A percentile compares a stretch with the other conserved stretches of the same genome.
These are phyloP conservation scores for Drosophila incognita DNA, from an alignment of 2,888 invertebrate species.

Conservation along the genomic window DNA sequence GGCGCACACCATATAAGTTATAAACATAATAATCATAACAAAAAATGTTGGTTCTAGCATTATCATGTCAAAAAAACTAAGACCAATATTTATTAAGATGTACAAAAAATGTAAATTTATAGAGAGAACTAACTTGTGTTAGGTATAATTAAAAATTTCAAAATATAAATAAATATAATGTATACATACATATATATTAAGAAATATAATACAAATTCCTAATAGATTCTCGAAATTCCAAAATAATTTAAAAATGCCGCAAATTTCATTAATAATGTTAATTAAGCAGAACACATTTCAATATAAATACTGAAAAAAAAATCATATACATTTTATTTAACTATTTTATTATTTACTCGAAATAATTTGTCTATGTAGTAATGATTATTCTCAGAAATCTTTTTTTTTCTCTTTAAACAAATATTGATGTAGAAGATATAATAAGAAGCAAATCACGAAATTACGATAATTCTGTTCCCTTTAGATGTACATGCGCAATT, in stretches of 20 bases:
- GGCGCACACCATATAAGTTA: conserved; percentile 11
- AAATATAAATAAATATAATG: background rate
- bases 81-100: background rate
- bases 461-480: background rate
- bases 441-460: conserved; percentile 31
- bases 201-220: background rate
- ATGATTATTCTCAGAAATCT: background rate
- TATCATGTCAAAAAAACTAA: background rate
- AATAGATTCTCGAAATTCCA: background rate
- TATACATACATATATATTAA: background rate
- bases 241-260: background rate
- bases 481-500: background rate
- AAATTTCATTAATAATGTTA: too few species aligned
- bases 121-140: background rate
- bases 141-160: background rate
- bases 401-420: background rate
- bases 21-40: background rate
- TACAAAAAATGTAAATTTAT: background rate
- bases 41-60: background rate
- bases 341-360: background rate
- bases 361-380: background rate
- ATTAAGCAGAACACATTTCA: background rate
- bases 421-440: background rate
- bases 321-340: background rate
- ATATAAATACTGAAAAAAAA: background rate